These are phyloP conservation scores for Sitophilus oryzae DNA, from an alignment of 1,140 invertebrate species.

Conservation along the genomic window DNA sequence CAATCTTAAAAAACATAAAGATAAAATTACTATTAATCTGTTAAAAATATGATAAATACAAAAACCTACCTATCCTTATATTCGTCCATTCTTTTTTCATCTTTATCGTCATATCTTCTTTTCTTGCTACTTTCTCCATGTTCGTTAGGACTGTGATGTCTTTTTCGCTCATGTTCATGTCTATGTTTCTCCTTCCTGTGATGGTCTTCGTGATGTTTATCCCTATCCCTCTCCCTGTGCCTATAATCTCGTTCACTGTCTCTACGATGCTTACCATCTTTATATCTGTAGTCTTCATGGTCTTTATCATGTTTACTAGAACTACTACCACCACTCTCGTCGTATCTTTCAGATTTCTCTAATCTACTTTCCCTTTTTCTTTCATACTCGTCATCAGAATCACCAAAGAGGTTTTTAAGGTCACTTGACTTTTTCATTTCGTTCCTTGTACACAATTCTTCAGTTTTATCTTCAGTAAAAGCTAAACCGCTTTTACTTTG, in stretches of 20 bases:
- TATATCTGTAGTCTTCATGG: conserved; percentile 5
- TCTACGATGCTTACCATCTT: conserved; percentile 1
- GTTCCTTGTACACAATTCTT: neutral
- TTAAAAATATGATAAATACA: neutral
- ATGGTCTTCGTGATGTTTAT: conserved; percentile 13
- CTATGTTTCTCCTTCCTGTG: conserved; percentile 12
- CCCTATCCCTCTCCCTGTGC: conserved; percentile 9
- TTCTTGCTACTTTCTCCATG: conserved; percentile 21
- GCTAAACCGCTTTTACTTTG: neutral
- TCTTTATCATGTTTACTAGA: conserved; percentile 6
- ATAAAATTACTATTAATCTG: no score
- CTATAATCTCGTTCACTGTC: neutral
- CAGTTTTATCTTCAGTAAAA: neutral
- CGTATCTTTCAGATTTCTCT: conserved; percentile 6
- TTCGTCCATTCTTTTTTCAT: conserved; percentile 11
- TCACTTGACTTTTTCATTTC: conserved; percentile 18
- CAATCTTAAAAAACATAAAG: neutral
- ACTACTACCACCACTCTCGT: conserved; percentile 1
- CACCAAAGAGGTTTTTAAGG: conserved; percentile 25
- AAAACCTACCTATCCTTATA: conserved; percentile 21
- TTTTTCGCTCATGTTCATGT: conserved; percentile 17
- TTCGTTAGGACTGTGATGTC: conserved; percentile 13
- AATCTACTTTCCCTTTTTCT: neutral
- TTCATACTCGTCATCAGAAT: conserved; percentile 22
- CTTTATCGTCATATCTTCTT: conserved; percentile 17